Evolutionary conservation across 2,888 invertebrate genomes (phyloP), one percentile per base, ranked within the genome.

Genomic region (Corythucha ciliata): DNA sequence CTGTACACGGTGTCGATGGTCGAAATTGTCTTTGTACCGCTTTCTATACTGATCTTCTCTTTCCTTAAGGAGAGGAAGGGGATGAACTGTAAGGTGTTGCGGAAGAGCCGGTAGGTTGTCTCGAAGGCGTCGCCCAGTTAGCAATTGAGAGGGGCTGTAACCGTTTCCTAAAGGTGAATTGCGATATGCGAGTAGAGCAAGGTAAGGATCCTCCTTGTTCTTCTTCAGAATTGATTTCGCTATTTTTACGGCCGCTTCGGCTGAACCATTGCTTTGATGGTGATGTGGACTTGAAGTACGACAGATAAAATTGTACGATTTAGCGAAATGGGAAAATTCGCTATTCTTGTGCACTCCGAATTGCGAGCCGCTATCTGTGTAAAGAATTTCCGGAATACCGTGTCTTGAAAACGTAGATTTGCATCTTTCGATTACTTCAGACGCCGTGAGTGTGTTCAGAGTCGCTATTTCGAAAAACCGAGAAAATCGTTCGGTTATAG

Each of bases 391-490:
- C 8, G 46, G 46, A 24, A 46, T 46, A 10, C 46, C 46, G 25
- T 24, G 32, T 18, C 44, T 26, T 6, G 44, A 44, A 29, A 27
- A 44, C 2, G 32, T 32, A 3, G 2, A 8, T 21, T 26, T 27
- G 29, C 44, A 44, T n/a, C 18, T 18, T 29, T 10, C 29, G 3
- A 44, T 32, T 18, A 44, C 44, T 18, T 49, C 49, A 32, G 18
- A 14, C 2, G 42, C 42, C n/a, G 25, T 51, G 45, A 51, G 34
- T 18, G 36, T 6, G 6, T 14, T 25, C 4, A 51, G 3, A 21
- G 44, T 37, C 12, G 18, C 22, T 10, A 51, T 18, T 18, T 51
- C 51, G 18, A 51, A 50, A 40, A 25, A 50, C 16, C 50, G 27
- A 14, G 50, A 50, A 34, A 42, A 50, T 14, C 42, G 24, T 24